Conservation (phyloP, 2,888 invertebrate genomes). For the Azorinus chamasolen region DNA sequence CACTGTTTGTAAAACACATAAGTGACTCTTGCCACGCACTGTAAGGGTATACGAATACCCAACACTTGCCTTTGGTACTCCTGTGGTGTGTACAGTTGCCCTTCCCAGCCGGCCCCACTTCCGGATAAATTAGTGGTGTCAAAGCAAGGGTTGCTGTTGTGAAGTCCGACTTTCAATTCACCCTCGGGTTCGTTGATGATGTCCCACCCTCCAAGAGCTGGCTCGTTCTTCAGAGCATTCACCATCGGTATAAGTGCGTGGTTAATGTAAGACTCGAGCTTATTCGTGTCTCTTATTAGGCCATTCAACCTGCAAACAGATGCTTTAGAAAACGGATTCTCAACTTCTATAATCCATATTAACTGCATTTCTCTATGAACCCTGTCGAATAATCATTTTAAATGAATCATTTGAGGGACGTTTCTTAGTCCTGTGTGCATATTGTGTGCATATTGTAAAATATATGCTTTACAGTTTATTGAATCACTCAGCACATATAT, state of each 20-base stretch:
- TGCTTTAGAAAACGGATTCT: too few relatives aligned
- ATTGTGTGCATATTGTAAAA: too few relatives aligned
- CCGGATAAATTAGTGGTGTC: slow-evolving; percentile 70
- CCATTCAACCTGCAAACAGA: slow-evolving; percentile 48
- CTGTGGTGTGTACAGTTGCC: slow-evolving; percentile 66
- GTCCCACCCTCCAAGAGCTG: slow-evolving; percentile 81
- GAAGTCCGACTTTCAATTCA: slow-evolving; percentile 61
- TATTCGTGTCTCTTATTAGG: slow-evolving; percentile 70
- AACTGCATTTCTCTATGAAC: too few relatives aligned
- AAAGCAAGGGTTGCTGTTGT: slow-evolving; percentile 69
- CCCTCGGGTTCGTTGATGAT: slow-evolving; percentile 82
- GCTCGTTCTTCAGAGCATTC: slow-evolving; percentile 70
- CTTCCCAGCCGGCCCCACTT: slow-evolving; percentile 80
- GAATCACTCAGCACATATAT: too few relatives aligned
- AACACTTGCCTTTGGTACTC: slow-evolving; percentile 67
- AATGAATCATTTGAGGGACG: too few relatives aligned
- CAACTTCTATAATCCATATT: too few relatives aligned
- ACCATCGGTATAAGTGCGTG: slow-evolving; percentile 78
- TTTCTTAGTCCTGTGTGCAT: too few relatives aligned
- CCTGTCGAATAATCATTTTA: too few relatives aligned
- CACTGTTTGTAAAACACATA: too few relatives aligned
- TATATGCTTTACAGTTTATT: too few relatives aligned
- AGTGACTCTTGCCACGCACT: too few relatives aligned
- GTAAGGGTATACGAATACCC: too few relatives aligned
- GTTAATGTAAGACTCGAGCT: slow-evolving; percentile 78